Conservation (phyloP, 35 echinoderm and acorn worm genomes). For the Ophioderma brevispina region DNA sequence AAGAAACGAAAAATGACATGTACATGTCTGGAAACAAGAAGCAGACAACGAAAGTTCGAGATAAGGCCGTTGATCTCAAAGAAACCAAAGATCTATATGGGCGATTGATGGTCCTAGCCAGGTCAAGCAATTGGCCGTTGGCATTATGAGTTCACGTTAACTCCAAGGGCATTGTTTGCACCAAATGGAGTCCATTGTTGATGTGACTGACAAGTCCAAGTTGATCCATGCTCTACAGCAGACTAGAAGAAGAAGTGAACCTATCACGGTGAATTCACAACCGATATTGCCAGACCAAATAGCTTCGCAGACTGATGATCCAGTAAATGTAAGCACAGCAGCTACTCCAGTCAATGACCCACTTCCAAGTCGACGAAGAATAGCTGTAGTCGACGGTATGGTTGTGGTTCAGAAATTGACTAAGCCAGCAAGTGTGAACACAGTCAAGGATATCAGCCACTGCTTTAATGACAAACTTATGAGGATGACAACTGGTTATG, state of each 20-base stretch:
- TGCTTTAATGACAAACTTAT: no score
- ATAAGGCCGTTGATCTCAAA: conserved; percentile 49
- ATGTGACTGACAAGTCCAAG: conserved; percentile 63
- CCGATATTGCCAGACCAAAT: not conserved
- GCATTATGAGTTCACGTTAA: conserved; percentile 60
- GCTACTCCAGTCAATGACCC: no score
- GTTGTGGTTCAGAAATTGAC: no score
- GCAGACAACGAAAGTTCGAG: conserved; percentile 31
- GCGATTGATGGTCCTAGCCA: conserved; percentile 50
- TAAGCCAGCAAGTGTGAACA: no score
- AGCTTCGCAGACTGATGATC: not conserved
- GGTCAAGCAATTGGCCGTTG: conserved; percentile 45
- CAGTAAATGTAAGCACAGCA: not conserved
- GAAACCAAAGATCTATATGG: conserved; percentile 63
- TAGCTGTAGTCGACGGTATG: no score
- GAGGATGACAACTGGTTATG: no score
- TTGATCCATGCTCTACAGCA: conserved; percentile 56
- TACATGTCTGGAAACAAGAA: conserved; percentile 43
- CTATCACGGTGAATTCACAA: not conserved
- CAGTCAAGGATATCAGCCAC: no score
- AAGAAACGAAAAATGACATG: conserved; percentile 59
- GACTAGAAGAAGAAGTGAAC: not conserved
- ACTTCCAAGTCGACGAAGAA: no score
- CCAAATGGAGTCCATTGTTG: conserved; percentile 31
- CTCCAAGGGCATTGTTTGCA: conserved; percentile 55